phyloP scores from a whole-genome alignment of 2,113 vertebrate genomes.

The Pomatorhinus ruficollis region DNA sequence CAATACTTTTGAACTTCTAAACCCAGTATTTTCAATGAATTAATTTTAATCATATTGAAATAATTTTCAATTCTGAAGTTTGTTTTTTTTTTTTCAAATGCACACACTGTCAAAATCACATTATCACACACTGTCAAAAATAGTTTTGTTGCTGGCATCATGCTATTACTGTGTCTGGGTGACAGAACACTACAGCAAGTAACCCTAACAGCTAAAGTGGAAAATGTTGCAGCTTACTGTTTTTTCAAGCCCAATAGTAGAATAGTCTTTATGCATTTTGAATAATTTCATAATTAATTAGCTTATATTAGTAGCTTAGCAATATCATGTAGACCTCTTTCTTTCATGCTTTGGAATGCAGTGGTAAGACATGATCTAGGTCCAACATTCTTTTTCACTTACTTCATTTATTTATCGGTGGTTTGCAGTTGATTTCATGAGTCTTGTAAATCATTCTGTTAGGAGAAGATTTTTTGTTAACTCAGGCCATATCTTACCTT shows the following conservation, averaged over 20 bases:
- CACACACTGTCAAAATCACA: not conserved
- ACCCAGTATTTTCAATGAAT: conserved; percentile 15
- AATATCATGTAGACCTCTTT: not conserved
- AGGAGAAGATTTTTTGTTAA: not conserved
- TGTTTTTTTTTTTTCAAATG: not conserved
- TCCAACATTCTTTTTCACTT: not conserved
- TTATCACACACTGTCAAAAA: not conserved
- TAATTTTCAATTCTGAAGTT: not conserved
- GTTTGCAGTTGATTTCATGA: not conserved
- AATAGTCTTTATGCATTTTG: not conserved
- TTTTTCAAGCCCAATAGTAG: not conserved
- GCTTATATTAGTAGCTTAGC: not conserved
- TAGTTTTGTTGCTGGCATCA: not conserved
- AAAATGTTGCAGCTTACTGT: not conserved
- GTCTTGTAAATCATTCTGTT: not conserved
- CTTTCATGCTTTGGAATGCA: not conserved
- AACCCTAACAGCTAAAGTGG: not conserved
- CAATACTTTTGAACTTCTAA: not conserved
- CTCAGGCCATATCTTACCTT: not conserved
- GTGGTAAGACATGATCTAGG: not conserved
- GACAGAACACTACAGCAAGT: not conserved
- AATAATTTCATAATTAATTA: not conserved
- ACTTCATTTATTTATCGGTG: not conserved
- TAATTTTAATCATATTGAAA: not conserved
- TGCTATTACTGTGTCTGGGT: not conserved